These are phyloP conservation scores for Drosophila bipectinata DNA, from an alignment of 1,140 invertebrate genomes.

Conservation along the genomic window DNA sequence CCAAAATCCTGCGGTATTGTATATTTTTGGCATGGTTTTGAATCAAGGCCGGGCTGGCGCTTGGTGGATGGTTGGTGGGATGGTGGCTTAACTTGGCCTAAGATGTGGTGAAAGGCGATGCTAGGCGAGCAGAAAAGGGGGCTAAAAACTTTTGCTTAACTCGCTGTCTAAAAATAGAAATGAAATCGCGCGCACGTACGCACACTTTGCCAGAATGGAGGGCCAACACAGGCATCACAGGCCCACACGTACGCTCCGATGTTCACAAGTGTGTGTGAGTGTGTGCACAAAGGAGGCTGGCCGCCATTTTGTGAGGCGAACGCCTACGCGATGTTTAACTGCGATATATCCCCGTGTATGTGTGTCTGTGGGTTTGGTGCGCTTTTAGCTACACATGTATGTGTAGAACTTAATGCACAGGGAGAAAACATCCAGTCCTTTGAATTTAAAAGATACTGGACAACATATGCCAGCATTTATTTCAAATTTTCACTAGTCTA, in stretches of 20 bases:
- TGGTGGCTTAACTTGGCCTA: conserved; percentile 4
- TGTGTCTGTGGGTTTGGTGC: conserved; percentile 29
- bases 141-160: conserved; percentile 61
- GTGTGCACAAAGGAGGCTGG: conserved; percentile 72
- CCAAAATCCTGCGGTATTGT: conserved; percentile 16
- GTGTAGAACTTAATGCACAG: conserved; percentile 15
- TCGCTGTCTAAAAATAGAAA: conserved; percentile 76
- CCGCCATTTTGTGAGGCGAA: conserved; percentile 75
- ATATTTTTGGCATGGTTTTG: background rate
- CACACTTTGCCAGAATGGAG: conserved; percentile 24
- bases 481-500: too few relatives aligned
- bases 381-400: conserved; percentile 20
- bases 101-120: conserved; percentile 37
- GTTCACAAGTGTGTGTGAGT: conserved; percentile 2
- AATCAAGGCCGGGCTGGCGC: background rate
- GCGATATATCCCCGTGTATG: conserved; percentile 24
- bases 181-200: conserved; percentile 77
- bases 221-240: conserved; percentile 25
- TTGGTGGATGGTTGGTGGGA: background rate
- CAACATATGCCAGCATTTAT: too few relatives aligned
- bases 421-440: background rate
- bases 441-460: too few relatives aligned
- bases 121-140: conserved; percentile 34
- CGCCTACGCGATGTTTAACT: conserved; percentile 63
- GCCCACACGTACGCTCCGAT: conserved; percentile 12